phyloP scores from a whole-genome alignment of 2,888 invertebrate species.

The Microctonus brassicae region DNA sequence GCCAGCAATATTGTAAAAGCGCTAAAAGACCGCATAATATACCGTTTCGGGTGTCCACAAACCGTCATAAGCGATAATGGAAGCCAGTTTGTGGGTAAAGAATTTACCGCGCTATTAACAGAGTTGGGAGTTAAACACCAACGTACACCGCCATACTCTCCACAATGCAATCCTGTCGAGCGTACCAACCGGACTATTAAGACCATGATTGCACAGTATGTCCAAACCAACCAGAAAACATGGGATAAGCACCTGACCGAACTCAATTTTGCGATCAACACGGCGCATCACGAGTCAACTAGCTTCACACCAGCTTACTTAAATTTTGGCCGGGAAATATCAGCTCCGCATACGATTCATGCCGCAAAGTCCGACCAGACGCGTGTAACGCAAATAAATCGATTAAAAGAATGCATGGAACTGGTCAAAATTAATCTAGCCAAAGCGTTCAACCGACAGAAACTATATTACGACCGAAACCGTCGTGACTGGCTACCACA shows the following conservation, averaged over 20 bases:
- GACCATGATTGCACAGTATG: not conserved
- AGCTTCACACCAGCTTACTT: not conserved
- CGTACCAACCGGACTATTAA: not conserved
- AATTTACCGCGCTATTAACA: not conserved
- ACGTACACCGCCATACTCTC: not conserved
- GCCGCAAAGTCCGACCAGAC: too few species aligned
- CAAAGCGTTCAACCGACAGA: too few species aligned
- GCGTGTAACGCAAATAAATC: too few species aligned
- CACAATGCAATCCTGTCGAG: not conserved
- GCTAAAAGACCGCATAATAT: slow-evolving; percentile 31
- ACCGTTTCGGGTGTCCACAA: slow-evolving; percentile 49
- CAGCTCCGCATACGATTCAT: slow-evolving; percentile 32
- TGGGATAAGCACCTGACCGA: not conserved
- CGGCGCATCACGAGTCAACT: not conserved
- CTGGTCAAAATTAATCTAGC: too few species aligned
- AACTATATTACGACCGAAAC: too few species aligned
- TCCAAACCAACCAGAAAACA: not conserved
- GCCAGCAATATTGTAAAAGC: not conserved
- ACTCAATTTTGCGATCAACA: not conserved
- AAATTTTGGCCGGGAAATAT: not conserved
- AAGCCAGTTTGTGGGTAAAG: slow-evolving; percentile 26
- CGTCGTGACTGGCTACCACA: too few species aligned
- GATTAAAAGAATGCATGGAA: too few species aligned
- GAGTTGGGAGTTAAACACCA: not conserved
- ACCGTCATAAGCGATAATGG: slow-evolving; percentile 47